A percentile compares a stretch with the other conserved stretches of the same genome.
These are phyloP conservation scores for Alloplasta piceator DNA, from an alignment of 2,888 invertebrate genomes.

Conservation along the genomic window DNA sequence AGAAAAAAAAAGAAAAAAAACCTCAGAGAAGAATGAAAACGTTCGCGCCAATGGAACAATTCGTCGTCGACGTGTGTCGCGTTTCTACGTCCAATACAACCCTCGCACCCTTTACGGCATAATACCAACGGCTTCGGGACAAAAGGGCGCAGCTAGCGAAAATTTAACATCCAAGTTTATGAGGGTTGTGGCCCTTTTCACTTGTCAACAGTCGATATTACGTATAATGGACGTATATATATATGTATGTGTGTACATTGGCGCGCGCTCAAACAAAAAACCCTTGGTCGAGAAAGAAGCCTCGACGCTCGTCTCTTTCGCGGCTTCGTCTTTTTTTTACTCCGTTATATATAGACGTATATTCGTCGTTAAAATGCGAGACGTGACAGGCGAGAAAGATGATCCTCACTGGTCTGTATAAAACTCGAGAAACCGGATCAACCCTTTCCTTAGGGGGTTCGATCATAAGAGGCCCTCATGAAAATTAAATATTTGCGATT, in stretches of 20 bases:
- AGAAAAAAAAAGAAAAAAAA: constrained; percentile 25
- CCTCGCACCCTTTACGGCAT: constrained; percentile 25
- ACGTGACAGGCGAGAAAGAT: constrained; percentile 59
- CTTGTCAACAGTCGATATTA: too few species aligned
- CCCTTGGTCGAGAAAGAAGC: constrained; percentile 9
- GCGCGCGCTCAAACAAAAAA: neutral
- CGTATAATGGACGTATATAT: neutral
- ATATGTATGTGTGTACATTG: neutral
- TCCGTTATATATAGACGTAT: neutral
- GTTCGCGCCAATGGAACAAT: constrained; percentile 78
- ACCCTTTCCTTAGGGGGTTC: constrained; percentile 50
- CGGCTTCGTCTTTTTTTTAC: constrained; percentile 27
- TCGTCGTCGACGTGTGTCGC: constrained; percentile 71
- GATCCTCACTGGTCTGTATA: constrained; percentile 36
- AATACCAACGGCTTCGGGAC: neutral
- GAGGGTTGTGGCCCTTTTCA: too few species aligned
- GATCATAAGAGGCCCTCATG: too few species aligned
- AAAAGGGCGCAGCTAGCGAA: too few species aligned
- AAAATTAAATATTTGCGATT: too few species aligned
- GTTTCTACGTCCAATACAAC: constrained; percentile 24
- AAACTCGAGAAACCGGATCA: constrained; percentile 60
- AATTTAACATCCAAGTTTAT: too few species aligned
- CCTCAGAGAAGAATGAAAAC: constrained; percentile 76
- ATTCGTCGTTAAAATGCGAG: constrained; percentile 14
- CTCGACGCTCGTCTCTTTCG: constrained; percentile 5